Conservation (phyloP, 2,113 vertebrate genomes). For the Murina feae region DNA sequence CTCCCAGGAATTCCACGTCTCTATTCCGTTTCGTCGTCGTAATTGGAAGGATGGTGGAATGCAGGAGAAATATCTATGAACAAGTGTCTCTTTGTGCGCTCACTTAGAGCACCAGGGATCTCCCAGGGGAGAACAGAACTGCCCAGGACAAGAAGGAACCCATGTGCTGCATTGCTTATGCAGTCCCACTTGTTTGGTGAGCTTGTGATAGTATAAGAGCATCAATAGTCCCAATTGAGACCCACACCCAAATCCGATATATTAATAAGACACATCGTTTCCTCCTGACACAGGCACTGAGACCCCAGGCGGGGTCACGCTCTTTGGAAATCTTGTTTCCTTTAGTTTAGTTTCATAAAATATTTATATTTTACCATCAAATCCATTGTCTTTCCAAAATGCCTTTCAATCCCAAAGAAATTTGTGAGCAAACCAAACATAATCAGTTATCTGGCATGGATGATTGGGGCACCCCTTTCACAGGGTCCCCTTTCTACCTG, state of each 20-base stretch:
- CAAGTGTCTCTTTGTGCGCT: not conserved
- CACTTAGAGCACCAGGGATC: not conserved
- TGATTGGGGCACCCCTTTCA: not conserved
- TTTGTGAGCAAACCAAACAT: not conserved
- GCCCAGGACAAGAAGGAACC: slow-evolving; percentile 24
- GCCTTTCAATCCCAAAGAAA: not conserved
- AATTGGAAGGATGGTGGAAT: not conserved
- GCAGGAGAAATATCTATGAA: slow-evolving; percentile 49
- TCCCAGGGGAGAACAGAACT: not conserved
- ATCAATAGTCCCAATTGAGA: slow-evolving; percentile 62
- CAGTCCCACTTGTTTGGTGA: slow-evolving; percentile 42
- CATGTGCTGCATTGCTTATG: not conserved
- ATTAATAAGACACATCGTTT: not conserved
- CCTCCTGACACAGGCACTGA: not conserved
- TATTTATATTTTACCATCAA: not conserved
- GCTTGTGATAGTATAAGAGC: slow-evolving; percentile 30
- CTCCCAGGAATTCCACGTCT: not conserved
- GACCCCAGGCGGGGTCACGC: accelerated
- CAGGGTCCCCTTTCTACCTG: not conserved
- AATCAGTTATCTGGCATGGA: not conserved
- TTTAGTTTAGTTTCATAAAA: not conserved
- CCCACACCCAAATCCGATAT: not conserved
- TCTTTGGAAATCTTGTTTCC: not conserved
- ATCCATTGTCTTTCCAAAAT: not conserved
- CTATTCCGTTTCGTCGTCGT: not conserved